Evolutionary conservation across 2,888 invertebrate species (phyloP).

Genomic region (Hypomecis atomaria): DNA sequence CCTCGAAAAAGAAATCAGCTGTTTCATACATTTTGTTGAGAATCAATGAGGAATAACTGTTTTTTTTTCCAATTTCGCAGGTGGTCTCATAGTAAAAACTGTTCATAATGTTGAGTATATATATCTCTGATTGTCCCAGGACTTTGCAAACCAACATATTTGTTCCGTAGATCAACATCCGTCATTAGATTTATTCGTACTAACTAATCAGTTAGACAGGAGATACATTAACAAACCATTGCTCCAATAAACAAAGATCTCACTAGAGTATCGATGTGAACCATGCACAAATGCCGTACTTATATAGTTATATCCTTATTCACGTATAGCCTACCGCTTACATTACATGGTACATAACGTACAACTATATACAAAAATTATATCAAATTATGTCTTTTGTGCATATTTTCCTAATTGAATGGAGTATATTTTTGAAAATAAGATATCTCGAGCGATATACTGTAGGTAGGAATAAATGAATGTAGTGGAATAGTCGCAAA

Average conservation of each 20-base stretch:
- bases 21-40: too few species aligned
- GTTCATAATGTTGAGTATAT: too few species aligned
- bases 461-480: conserved; percentile 68
- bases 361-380: conserved; percentile 49
- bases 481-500: conserved; percentile 45
- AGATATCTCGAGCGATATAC: conserved; percentile 58
- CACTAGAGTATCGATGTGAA: conserved; percentile 28
- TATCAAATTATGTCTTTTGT: conserved; percentile 61
- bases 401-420: conserved; percentile 67
- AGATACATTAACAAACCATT: conserved; percentile 15
- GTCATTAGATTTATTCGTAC: conserved; percentile 31
- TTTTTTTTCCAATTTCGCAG: too few species aligned
- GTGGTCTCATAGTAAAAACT: too few species aligned
- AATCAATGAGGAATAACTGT: too few species aligned
- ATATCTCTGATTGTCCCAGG: too few species aligned
- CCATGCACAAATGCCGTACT: conserved; percentile 32
- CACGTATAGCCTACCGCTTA: conserved; percentile 59
- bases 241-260: conserved; percentile 29
- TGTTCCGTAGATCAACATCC: conserved; percentile 13
- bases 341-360: conserved; percentile 52
- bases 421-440: conserved; percentile 77
- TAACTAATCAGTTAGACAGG: conserved; percentile 25
- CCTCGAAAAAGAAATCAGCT: too few species aligned
- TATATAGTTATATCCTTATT: conserved; percentile 9
- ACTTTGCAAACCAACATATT: too few species aligned